A percentile compares a stretch with the other conserved stretches of the same genome.
These are phyloP conservation scores for Ahaetulla prasina DNA, from an alignment of 2,113 vertebrate genomes.

Conservation along the genomic window DNA sequence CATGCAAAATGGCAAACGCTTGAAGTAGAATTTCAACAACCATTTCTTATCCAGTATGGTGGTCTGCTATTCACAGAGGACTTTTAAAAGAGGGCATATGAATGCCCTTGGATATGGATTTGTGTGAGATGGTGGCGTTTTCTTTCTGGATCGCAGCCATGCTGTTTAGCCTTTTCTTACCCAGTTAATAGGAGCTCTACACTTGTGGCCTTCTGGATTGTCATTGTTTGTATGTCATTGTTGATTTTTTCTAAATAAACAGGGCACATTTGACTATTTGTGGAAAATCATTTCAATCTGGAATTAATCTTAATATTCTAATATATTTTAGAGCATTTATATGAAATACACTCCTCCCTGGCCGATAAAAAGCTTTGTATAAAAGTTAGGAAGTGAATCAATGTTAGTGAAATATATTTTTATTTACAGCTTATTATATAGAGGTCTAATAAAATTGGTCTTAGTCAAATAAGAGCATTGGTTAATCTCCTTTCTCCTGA, in stretches of 20 bases:
- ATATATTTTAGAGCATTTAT: neutral
- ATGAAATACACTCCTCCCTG: neutral
- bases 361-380: neutral
- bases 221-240: neutral
- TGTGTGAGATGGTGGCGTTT: neutral
- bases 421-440: slow-evolving; percentile 1
- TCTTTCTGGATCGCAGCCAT: slow-evolving; percentile 2
- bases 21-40: neutral
- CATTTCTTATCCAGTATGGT: neutral
- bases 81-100: neutral
- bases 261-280: neutral
- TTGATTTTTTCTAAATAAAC: slow-evolving; percentile 26
- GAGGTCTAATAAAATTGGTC: slow-evolving; percentile 9
- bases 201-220: neutral
- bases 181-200: slow-evolving; percentile 1
- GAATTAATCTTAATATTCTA: neutral
- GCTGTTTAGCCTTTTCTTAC: neutral
- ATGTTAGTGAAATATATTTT: neutral
- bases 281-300: slow-evolving; percentile 21
- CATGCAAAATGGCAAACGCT: neutral
- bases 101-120: neutral
- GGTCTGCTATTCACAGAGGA: neutral
- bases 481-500: neutral
- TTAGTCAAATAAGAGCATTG: neutral
- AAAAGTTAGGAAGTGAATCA: neutral